phyloP scores from a whole-genome alignment of 2,113 vertebrate genomes.

The Tachuris rubrigastra region DNA sequence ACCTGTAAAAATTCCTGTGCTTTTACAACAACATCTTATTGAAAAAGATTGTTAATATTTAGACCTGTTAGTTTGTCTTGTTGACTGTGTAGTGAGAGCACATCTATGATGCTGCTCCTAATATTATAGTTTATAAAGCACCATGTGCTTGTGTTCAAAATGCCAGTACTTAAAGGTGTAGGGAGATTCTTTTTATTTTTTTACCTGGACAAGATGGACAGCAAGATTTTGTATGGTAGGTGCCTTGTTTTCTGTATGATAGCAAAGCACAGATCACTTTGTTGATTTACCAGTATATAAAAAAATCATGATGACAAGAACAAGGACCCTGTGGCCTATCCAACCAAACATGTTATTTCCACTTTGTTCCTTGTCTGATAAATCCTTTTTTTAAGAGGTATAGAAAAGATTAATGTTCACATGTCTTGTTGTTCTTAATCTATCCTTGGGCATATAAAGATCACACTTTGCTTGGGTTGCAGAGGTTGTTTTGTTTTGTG shows the following conservation, averaged over 20 bases:
- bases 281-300: not conserved
- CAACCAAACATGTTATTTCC: not conserved
- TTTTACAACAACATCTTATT: not conserved
- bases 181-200: not conserved
- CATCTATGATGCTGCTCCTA: not conserved
- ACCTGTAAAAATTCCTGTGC: not conserved
- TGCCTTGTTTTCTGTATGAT: not conserved
- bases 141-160: not conserved
- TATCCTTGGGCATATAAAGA: not conserved
- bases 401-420: not conserved
- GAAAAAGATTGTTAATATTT: not conserved
- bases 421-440: not conserved
- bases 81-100: not conserved
- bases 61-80: not conserved
- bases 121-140: not conserved
- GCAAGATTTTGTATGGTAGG: not conserved
- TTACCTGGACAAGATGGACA: not conserved
- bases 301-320: not conserved
- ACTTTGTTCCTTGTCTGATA: not conserved
- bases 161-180: not conserved
- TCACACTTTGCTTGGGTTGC: not conserved
- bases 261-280: not conserved
- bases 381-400: not conserved
- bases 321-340: not conserved
- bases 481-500: not conserved